These are phyloP conservation scores for Mionectes olivaceus DNA, from an alignment of 2,797 vertebrate genomes.

Conservation along the genomic window DNA sequence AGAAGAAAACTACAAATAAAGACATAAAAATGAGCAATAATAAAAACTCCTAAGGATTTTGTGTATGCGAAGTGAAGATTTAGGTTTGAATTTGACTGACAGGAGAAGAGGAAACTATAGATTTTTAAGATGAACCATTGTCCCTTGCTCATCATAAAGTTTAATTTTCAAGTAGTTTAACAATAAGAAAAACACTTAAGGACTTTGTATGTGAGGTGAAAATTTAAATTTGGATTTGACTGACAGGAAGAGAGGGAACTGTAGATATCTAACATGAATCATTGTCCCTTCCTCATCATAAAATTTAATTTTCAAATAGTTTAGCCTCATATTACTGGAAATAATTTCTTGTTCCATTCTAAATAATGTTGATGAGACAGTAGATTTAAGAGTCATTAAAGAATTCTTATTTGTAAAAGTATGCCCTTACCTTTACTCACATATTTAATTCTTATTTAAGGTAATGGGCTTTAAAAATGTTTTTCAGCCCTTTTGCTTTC, in stretches of 20 bases:
- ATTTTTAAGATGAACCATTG: neutral
- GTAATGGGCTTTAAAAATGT: neutral
- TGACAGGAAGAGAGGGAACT: neutral
- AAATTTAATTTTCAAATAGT: slow-evolving; percentile 22
- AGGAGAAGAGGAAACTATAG: neutral
- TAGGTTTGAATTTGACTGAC: neutral
- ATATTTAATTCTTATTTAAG: neutral
- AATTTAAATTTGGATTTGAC: neutral
- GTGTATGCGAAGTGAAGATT: neutral
- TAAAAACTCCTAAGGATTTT: neutral
- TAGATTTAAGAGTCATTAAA: slow-evolving; percentile 35
- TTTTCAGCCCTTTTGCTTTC: neutral
- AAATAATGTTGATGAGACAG: slow-evolving; percentile 3
- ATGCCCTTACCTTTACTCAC: slow-evolving; percentile 1
- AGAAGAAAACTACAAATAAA: neutral
- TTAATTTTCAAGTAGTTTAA: slow-evolving; percentile 23
- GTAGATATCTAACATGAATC: neutral
- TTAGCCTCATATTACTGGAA: neutral
- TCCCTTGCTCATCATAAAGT: neutral
- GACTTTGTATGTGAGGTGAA: neutral
- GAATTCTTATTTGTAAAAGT: slow-evolving; percentile 9
- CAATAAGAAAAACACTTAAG: neutral
- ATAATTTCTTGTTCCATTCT: neutral
- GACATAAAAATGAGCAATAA: neutral
- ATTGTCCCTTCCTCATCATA: neutral